A percentile compares a stretch with the other conserved stretches of the same genome.
phyloP scores from a whole-genome alignment of 30 jellyfish, hydroid and myxozoan species.

The Clytia hemisphaerica region DNA sequence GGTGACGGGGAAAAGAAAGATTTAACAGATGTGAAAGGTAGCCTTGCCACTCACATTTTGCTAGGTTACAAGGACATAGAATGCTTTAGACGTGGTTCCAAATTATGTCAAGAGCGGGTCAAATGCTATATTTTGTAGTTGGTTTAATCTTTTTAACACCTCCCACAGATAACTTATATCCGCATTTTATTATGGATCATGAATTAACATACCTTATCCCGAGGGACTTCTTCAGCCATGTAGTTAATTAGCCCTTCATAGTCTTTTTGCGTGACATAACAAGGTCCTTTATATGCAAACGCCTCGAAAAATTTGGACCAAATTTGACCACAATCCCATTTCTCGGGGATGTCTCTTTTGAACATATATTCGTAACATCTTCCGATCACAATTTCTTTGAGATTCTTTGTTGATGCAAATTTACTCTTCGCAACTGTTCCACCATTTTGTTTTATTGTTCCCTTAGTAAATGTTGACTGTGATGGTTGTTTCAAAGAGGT shows the following conservation, averaged over 20 bases:
- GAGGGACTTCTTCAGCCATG: slow-evolving; percentile 79
- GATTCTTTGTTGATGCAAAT: slow-evolving; percentile 64
- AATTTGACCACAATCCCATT: slow-evolving; percentile 55
- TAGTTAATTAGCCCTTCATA: slow-evolving; percentile 46
- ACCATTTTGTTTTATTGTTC: no score
- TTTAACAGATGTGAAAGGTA: no score
- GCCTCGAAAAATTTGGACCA: slow-evolving; percentile 69
- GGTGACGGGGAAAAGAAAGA: no score
- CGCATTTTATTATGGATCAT: neutral
- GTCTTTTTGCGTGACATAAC: slow-evolving; percentile 62
- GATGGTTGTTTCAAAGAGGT: no score
- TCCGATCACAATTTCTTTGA: slow-evolving; percentile 72
- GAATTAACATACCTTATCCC: slow-evolving; percentile 43
- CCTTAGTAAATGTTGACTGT: no score
- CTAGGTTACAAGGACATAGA: no score
- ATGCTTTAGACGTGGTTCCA: neutral
- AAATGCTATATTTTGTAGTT: neutral
- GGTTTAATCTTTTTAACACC: neutral
- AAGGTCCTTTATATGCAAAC: slow-evolving; percentile 82
- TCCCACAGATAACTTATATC: neutral
- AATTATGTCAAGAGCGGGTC: neutral
- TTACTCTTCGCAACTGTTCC: slow-evolving; percentile 42
- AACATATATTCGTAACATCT: slow-evolving; percentile 87
- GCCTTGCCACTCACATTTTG: no score
- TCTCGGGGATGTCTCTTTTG: slow-evolving; percentile 49